Evolutionary conservation across 2,113 vertebrate genomes (phyloP).

Genomic region (Menidia beryllina): DNA sequence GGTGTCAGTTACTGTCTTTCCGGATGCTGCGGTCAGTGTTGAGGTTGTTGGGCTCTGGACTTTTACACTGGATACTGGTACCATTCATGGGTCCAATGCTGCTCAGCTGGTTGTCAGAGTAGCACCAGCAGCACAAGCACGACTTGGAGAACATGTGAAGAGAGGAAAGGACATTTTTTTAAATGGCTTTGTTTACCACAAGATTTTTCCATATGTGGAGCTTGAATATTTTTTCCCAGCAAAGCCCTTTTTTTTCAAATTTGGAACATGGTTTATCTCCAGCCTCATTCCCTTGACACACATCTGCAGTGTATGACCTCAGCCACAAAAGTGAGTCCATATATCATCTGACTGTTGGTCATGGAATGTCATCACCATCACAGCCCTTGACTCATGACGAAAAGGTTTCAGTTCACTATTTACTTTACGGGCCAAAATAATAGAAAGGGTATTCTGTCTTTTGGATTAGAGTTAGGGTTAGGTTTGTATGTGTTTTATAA

Average conservation of each 20-base stretch:
- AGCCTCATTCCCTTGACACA: conserved; percentile 37
- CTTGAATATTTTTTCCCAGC: neutral
- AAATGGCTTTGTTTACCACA: neutral
- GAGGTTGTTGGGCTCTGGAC: conserved; percentile 80
- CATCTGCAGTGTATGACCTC: conserved; percentile 56
- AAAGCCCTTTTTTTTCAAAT: conserved; percentile 17
- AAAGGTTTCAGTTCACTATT: conserved; percentile 38
- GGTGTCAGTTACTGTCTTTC: conserved; percentile 81
- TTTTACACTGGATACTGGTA: conserved; percentile 84
- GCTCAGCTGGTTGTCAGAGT: conserved; percentile 74
- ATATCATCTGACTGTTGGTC: conserved; percentile 66
- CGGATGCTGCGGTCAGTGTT: conserved; percentile 71
- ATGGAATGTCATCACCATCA: conserved; percentile 39
- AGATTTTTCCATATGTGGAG: neutral
- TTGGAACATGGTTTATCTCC: conserved; percentile 66
- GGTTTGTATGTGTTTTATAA: neutral
- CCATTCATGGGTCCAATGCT: conserved; percentile 81
- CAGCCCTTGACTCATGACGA: conserved; percentile 36
- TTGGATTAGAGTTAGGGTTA: too few species aligned
- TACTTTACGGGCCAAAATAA: conserved; percentile 34
- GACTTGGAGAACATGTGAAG: conserved; percentile 67
- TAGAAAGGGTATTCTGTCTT: conserved; percentile 2
- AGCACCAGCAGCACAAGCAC: conserved; percentile 84
- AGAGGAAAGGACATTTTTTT: conserved; percentile 24
- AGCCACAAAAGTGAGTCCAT: conserved; percentile 42